Percentiles rank a stretch among this genome's conserved stretches.
These are phyloP conservation scores for Electrophaes corylata DNA, from an alignment of 2,888 invertebrate species.

Conservation along the genomic window DNA sequence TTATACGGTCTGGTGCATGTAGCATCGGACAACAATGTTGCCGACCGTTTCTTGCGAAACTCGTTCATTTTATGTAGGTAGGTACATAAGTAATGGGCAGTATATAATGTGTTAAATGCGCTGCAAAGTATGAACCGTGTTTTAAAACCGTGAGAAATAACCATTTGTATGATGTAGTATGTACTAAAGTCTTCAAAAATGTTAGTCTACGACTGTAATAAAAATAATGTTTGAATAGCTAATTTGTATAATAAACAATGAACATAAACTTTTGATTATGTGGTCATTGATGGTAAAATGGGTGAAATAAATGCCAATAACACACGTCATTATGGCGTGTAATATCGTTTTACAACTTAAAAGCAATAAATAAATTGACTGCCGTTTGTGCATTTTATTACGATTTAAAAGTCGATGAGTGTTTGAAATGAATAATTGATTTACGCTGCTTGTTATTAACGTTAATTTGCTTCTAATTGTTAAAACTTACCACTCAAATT, in stretches of 20 bases:
- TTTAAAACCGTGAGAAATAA: conserved; percentile 52
- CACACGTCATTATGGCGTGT: conserved; percentile 81
- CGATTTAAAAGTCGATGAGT: conserved; percentile 82
- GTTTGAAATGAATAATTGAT: conserved; percentile 81
- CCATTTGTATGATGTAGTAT: conserved; percentile 6
- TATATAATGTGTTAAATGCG: conserved; percentile 47
- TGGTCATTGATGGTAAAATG: conserved; percentile 77
- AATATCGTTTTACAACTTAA: conserved; percentile 83
- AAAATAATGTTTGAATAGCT: conserved; percentile 47
- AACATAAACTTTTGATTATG: conserved; percentile 71
- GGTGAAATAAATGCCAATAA: conserved; percentile 80
- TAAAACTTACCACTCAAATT: not conserved
- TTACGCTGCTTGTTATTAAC: conserved; percentile 73
- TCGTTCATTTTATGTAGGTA: conserved; percentile 39
- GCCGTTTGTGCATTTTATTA: conserved; percentile 83
- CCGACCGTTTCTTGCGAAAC: conserved; percentile 52
- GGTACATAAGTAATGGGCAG: conserved; percentile 46
- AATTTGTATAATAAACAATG: conserved; percentile 75
- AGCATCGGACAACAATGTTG: conserved; percentile 66
- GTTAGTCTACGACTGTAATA: conserved; percentile 17
- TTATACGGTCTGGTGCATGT: conserved; percentile 70
- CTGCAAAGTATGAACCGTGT: conserved; percentile 31
- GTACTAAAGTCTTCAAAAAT: conserved; percentile 4
- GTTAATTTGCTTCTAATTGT: conserved; percentile 66
- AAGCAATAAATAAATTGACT: conserved; percentile 83